These are phyloP conservation scores for Eretmocerus hayati DNA, from an alignment of 2,888 invertebrate species.

Conservation along the genomic window DNA sequence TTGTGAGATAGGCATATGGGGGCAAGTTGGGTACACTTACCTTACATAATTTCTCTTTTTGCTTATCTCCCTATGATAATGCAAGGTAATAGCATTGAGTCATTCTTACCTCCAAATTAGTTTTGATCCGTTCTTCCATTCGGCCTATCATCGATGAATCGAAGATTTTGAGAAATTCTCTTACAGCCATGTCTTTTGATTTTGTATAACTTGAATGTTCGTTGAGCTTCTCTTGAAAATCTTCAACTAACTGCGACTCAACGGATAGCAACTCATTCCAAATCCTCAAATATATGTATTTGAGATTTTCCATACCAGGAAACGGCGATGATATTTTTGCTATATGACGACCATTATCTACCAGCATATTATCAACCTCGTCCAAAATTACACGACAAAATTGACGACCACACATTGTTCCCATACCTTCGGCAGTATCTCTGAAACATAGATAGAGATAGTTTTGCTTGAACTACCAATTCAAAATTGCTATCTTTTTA, in stretches of 20 bases:
- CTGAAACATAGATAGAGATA: no score
- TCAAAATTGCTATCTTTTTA: no score
- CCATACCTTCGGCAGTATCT: conserved; percentile 36
- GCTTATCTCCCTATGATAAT: not conserved
- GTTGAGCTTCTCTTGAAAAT: conserved; percentile 19
- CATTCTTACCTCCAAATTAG: conserved; percentile 10
- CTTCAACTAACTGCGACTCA: conserved; percentile 16
- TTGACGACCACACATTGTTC: conserved; percentile 30
- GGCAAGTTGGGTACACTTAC: not conserved
- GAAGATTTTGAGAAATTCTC: conserved; percentile 20
- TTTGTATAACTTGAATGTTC: conserved; percentile 7
- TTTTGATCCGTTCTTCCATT: conserved; percentile 18
- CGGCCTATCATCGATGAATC: conserved; percentile 20
- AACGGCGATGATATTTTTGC: conserved; percentile 40
- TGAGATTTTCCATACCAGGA: conserved; percentile 38
- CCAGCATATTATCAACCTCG: conserved; percentile 46
- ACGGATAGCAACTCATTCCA: conserved; percentile 19
- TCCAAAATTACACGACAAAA: conserved; percentile 40
- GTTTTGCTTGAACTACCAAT: no score
- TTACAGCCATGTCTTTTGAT: conserved; percentile 19
- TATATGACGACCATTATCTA: conserved; percentile 44
- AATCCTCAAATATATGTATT: conserved; percentile 22
- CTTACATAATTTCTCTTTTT: not conserved
- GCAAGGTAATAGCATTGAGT: no score
- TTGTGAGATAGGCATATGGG: no score